phyloP scores from a whole-genome alignment of 2,113 vertebrate genomes.

The Pachycephala philippinensis region DNA sequence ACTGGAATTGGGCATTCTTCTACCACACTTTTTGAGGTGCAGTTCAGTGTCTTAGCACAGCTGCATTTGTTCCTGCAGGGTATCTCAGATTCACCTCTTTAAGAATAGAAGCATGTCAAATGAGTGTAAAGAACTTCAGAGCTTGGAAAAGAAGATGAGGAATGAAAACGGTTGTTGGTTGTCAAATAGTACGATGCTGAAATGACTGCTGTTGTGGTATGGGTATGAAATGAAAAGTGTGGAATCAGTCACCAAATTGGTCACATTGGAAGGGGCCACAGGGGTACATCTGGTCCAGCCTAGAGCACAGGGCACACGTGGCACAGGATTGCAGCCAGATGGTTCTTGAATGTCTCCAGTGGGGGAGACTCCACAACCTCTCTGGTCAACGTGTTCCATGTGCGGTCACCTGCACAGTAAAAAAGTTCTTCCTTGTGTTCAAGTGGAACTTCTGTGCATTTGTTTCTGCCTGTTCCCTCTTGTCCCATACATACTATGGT shows the following conservation, averaged over 20 bases:
- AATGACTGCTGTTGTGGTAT: background rate
- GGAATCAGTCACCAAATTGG: background rate
- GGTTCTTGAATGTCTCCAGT: background rate
- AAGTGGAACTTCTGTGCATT: background rate
- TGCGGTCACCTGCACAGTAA: background rate
- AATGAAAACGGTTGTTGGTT: background rate
- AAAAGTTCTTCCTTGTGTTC: background rate
- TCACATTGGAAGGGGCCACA: background rate
- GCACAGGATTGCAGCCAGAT: background rate
- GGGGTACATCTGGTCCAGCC: background rate
- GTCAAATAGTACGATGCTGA: background rate
- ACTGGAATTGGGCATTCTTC: background rate
- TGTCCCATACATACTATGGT: background rate
- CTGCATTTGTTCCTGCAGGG: background rate
- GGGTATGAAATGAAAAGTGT: background rate
- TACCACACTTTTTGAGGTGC: background rate
- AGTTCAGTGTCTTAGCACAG: background rate
- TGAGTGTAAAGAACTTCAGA: background rate
- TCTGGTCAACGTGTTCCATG: background rate
- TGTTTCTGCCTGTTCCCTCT: background rate
- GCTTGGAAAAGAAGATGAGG: background rate
- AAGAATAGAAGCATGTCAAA: background rate
- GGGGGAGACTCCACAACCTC: background rate
- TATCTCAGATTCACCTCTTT: background rate
- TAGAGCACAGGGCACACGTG: background rate